Conservation (phyloP, 2,888 invertebrate species). For the Papilio protenor region DNA sequence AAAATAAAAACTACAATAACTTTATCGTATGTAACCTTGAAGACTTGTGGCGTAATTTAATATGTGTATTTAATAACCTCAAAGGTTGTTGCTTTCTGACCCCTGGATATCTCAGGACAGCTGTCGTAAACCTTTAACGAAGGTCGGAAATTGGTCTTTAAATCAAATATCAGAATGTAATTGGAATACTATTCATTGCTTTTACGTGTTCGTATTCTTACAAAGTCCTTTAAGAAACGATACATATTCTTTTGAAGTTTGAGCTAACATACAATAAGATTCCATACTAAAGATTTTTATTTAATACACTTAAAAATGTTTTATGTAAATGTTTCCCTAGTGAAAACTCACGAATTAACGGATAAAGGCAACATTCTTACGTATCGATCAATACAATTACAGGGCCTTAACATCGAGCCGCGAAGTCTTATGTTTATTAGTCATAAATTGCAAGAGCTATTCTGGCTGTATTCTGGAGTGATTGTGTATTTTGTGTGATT, state of each 20-base stretch:
- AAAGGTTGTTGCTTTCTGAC: not conserved
- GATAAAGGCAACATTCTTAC: not conserved
- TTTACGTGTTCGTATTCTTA: not conserved
- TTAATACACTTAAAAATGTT: not conserved
- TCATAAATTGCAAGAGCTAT: conserved; percentile 18
- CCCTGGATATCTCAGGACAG: conserved; percentile 9
- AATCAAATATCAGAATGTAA: conserved; percentile 6
- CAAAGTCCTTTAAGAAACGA: not conserved
- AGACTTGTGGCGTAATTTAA: not conserved
- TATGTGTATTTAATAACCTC: not conserved
- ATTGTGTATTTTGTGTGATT: conserved; percentile 33
- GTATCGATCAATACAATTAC: not conserved
- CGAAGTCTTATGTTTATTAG: conserved; percentile 3
- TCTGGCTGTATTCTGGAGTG: conserved; percentile 20
- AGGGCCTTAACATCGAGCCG: not conserved
- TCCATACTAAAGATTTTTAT: not conserved
- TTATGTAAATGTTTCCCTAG: too few relatives aligned
- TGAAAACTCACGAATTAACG: not conserved
- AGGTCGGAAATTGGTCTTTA: conserved; percentile 12
- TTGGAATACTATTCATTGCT: not conserved
- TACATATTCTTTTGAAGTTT: not conserved
- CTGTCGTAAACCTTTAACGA: conserved; percentile 17
- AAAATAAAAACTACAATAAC: too few relatives aligned
- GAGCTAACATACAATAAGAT: not conserved
- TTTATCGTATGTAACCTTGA: not conserved